Base-by-base conservation (phyloP, 2,113 vertebrate species). In the Aleadryas rufinucha region DNA sequence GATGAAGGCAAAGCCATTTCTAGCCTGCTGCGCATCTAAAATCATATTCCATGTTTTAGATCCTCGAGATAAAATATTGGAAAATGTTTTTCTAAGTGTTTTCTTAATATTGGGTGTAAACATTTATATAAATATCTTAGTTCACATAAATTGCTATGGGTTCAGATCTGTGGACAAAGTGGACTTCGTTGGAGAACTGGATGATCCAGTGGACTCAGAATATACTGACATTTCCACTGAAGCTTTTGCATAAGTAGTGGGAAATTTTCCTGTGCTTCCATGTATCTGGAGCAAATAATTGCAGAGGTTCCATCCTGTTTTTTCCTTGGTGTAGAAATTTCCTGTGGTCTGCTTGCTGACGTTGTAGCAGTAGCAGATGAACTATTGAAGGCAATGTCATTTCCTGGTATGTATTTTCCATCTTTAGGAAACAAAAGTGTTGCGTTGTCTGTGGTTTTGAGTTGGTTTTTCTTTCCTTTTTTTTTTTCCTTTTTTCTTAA, bases 31-130 rank as follows among this genome's bases (percentile, higher is more conserved):
- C 5, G 97, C 98, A 19, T 99, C 99, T 91, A 87, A 96, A 78
- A 95, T 84, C 11, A 93, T 97, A 57, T 94, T 97, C 26, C 56
- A 41, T 22, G 78, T 96, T 76, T 98, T 98, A 53, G 92, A 45
- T 54, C 98, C 95, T 64, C 84, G 95, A 76, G 96, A 98, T 66
- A 98, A 98, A 57, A 97, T 97, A 71, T 96, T 97, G 79, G 93
- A 98, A 94, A 98, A 86, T 98, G 96, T 94, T 98, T 98, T 96
- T 99, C 97, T 65, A 99, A 97, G 70, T 97, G 97, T 97, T 98
- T 99, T 65, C 98, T 98, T 84, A 99, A 97, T 96, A 98, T 98
- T 28, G 98, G 97, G 83, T 99, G 98, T 79, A 99, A 99, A 82
- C 98, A 95, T 93, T 98, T 99, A 92, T 99, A 99, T 68, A 99